phyloP scores from a whole-genome alignment of 2,888 invertebrate species.

The Criorhina ranunculi region DNA sequence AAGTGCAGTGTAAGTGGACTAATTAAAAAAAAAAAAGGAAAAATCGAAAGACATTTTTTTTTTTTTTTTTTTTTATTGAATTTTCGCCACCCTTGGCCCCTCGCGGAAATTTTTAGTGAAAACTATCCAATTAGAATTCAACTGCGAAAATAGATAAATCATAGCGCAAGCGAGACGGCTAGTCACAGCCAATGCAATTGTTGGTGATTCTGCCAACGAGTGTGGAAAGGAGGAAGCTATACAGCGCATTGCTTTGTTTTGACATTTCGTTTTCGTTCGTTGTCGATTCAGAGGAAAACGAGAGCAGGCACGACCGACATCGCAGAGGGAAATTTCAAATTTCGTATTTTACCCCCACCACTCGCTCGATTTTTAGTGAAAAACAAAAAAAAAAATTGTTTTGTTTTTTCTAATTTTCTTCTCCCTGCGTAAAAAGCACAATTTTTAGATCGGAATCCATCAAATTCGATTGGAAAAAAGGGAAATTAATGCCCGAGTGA shows the following conservation, averaged over 20 bases:
- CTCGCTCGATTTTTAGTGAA: conserved; percentile 36
- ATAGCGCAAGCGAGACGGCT: conserved; percentile 27
- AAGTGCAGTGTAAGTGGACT: conserved; percentile 16
- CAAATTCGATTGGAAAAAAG: not conserved
- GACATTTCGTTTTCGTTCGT: conserved; percentile 66
- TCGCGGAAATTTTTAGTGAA: conserved; percentile 41
- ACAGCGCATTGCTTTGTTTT: conserved; percentile 58
- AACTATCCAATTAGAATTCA: conserved; percentile 46
- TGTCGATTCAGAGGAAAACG: conserved; percentile 53
- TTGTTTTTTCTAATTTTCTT: conserved; percentile 50
- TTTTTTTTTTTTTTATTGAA: conserved; percentile 39
- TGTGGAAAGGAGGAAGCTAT: conserved; percentile 34
- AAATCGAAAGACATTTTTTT: conserved; percentile 20
- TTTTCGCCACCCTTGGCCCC: conserved; percentile 19
- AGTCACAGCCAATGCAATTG: conserved; percentile 43
- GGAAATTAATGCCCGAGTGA: not conserved
- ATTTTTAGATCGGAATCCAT: not conserved
- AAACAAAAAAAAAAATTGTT: conserved; percentile 51
- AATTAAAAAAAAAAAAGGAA: not conserved
- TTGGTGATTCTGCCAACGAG: not conserved
- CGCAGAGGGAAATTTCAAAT: conserved; percentile 37
- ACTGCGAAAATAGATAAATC: conserved; percentile 56
- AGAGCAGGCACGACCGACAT: conserved; percentile 48
- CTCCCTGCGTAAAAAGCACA: conserved; percentile 32
- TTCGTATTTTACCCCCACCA: conserved; percentile 31